Conservation (phyloP, 2,113 vertebrate species). For the Lagenorhynchus albirostris region DNA sequence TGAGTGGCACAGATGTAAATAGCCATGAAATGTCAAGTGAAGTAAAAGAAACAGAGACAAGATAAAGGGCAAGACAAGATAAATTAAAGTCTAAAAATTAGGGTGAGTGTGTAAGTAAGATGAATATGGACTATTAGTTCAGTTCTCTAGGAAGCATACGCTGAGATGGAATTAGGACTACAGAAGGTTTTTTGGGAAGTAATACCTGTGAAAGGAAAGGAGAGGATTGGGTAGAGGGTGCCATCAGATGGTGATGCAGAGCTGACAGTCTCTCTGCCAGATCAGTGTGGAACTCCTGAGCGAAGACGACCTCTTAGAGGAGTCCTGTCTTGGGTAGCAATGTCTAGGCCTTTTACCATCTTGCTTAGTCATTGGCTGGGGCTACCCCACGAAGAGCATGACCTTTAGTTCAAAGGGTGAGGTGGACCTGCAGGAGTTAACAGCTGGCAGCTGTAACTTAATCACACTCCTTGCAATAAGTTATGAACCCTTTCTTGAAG, state of each 20-base stretch:
- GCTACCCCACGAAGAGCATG: background rate
- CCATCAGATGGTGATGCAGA: background rate
- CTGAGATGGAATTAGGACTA: background rate
- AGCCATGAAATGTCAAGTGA: background rate
- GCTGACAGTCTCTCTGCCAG: background rate
- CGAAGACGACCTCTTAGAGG: background rate
- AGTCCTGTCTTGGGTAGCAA: background rate
- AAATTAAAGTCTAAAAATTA: conserved; percentile 10
- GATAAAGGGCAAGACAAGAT: background rate
- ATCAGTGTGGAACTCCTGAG: background rate
- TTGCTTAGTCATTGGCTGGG: background rate
- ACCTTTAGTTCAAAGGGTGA: background rate
- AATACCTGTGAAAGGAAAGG: background rate
- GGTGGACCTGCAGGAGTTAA: background rate
- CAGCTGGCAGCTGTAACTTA: background rate
- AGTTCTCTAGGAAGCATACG: background rate
- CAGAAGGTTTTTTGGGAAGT: background rate
- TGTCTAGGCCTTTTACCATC: background rate
- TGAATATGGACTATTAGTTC: background rate
- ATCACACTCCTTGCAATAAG: background rate
- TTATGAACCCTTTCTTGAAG: background rate
- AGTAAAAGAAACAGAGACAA: background rate
- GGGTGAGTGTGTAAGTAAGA: background rate
- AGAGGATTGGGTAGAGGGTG: background rate
- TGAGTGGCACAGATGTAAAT: background rate